Base-by-base conservation (phyloP, 2,888 invertebrate species). In the Hetaerina titia region DNA sequence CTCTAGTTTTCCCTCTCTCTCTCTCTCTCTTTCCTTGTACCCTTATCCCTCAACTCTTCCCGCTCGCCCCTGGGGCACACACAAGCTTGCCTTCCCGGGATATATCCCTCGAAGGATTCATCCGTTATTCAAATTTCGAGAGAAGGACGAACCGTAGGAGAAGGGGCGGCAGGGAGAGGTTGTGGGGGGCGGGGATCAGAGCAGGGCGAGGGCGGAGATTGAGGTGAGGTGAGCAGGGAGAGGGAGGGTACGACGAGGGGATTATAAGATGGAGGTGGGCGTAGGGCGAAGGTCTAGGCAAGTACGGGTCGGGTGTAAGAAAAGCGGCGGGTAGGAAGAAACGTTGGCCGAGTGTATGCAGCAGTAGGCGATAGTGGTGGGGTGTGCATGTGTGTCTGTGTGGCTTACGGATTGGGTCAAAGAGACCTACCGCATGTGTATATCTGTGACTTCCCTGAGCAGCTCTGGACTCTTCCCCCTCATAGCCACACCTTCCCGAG, bases 81-180 rank as follows among this genome's bases (percentile, higher is more conserved):
- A 92, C 56, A 19, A 69, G 69, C 92, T 57, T 64, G 45, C 92
- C 90, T 45, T 90, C 90, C 69, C 56, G 13, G 92, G 92, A 69
- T 69, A 69, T 69, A 92, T 56, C 69, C 92, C 69, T 92, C 56
- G 57, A 92, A 69, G 92, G 92, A 92, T 92, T 69, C 92, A 92
- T 74, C 92, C 92, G 64, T 92, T 92, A 92, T 92, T 92, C 92
- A 92, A 92, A 92, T 92, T 89, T 92, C 69, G 92, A 56, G 74
- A 69, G 92, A 92, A 92, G 19, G 92, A 74, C 69, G 92, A 57
- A 92, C 60, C 31, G 90, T 19, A 56, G 90, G 56, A 22, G 89
- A 4, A 13, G 45, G 64, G 64, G 60, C 15, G 15, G 22, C 6
- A 31, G 45, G 88, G 88, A n/a, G 17, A 56, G 89, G 60, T 6